A percentile compares a stretch with the other conserved stretches of the same genome.
Conservation (phyloP, 1,140 invertebrate species). For the Amyelois transitella region DNA sequence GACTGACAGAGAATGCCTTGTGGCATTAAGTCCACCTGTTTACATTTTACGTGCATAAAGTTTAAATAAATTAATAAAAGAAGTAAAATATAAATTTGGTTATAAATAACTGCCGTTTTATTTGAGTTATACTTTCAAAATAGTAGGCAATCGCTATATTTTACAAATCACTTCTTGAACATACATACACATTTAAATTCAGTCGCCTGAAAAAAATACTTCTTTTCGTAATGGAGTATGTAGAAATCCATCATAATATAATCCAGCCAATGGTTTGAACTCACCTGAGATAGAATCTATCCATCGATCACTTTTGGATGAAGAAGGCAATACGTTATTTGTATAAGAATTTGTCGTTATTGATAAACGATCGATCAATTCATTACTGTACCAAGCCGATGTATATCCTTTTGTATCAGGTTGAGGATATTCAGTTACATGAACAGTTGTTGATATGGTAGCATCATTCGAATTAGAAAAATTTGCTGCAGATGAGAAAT, state of each 20-base stretch:
- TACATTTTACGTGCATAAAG: too few species aligned
- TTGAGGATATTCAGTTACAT: not conserved
- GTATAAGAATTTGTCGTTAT: slow-evolving; percentile 48
- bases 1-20: too few species aligned
- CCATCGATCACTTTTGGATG: slow-evolving; percentile 39
- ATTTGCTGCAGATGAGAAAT: slow-evolving; percentile 21
- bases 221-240: slow-evolving; percentile 35
- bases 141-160: too few species aligned
- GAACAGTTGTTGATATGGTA: not conserved
- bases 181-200: too few species aligned
- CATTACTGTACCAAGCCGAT: slow-evolving; percentile 28
- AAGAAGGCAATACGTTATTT: slow-evolving; percentile 25
- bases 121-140: too few species aligned
- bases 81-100: too few species aligned
- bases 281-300: slow-evolving; percentile 26
- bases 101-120: too few species aligned
- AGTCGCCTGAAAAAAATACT: slow-evolving; percentile 26
- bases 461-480: not conserved
- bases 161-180: too few species aligned
- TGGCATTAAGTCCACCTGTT: too few species aligned
- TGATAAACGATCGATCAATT: slow-evolving; percentile 38
- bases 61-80: too few species aligned
- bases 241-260: slow-evolving; percentile 64
- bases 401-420: slow-evolving; percentile 13
- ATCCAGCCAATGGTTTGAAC: slow-evolving; percentile 59